Percentiles rank a stretch among this genome's conserved stretches.
Conservation (phyloP, 2,113 vertebrate species). For the Crotalus tigris region DNA sequence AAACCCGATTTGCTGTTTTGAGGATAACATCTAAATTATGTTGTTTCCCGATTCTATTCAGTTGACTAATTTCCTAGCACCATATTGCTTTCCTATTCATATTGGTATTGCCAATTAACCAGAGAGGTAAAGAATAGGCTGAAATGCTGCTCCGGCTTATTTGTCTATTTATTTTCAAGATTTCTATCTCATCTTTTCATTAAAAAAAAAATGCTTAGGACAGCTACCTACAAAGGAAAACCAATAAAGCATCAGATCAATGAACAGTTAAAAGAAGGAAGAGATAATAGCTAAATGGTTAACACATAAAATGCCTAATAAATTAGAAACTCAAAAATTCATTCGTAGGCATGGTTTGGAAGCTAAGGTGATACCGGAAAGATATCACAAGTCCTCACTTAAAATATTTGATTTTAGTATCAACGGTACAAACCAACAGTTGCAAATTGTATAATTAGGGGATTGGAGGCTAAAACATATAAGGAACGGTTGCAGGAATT, state of each 20-base stretch:
- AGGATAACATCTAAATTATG: not conserved
- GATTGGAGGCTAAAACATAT: not conserved
- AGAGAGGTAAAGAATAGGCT: not conserved
- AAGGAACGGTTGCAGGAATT: not conserved
- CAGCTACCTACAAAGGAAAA: not conserved
- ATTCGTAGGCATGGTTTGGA: not conserved
- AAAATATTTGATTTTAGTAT: not conserved
- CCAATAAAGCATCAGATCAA: not conserved
- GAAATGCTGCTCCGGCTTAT: not conserved
- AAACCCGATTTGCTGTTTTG: not conserved
- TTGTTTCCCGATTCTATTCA: not conserved
- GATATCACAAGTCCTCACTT: not conserved
- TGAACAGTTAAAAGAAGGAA: not conserved
- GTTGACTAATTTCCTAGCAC: not conserved
- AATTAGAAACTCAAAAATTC: not conserved
- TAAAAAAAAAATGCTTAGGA: not conserved
- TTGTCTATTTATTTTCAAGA: not conserved
- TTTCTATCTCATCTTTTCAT: not conserved
- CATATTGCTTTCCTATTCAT: not conserved
- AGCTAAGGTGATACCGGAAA: not conserved
- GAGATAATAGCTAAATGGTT: not conserved
- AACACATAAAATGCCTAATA: not conserved
- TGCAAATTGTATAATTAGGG: not conserved
- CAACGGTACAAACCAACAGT: not conserved
- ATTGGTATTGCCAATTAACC: not conserved